phyloP scores from a whole-genome alignment of 2,797 vertebrate species.

The Halcyon smyrnensis region DNA sequence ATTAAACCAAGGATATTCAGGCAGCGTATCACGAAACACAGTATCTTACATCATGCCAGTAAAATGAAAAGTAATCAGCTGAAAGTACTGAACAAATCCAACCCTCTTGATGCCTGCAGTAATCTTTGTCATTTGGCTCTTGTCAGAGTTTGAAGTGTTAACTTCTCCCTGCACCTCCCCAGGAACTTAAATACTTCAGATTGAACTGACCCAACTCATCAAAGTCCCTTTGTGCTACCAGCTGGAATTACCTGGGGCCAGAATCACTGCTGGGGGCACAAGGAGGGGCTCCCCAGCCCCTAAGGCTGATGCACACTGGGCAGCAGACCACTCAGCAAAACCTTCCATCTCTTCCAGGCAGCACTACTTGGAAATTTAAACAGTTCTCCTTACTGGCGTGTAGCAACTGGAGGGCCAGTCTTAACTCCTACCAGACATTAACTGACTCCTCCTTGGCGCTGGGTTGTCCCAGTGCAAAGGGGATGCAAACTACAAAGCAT shows the following conservation, averaged over 20 bases:
- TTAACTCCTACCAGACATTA: neutral
- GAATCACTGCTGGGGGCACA: neutral
- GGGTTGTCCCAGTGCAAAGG: neutral
- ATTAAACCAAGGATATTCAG: constrained; percentile 13
- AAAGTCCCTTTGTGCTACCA: neutral
- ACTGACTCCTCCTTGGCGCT: neutral
- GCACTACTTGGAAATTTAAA: neutral
- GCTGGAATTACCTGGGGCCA: neutral
- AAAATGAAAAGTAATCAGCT: constrained; percentile 29
- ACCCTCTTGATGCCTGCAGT: neutral
- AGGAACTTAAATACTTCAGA: neutral
- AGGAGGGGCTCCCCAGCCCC: neutral
- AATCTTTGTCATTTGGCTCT: constrained; percentile 10
- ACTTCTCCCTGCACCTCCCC: neutral
- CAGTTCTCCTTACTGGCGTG: neutral
- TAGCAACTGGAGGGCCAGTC: neutral
- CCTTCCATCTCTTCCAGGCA: neutral
- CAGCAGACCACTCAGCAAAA: neutral
- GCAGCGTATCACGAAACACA: constrained; percentile 16
- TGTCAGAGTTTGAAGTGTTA: constrained; percentile 5
- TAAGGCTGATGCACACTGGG: neutral
- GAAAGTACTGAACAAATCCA: constrained; percentile 20
- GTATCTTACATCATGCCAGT: constrained; percentile 22
- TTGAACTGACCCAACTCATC: neutral
- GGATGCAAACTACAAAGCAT: neutral